These are phyloP conservation scores for Sitta carolinensis DNA, from an alignment of 2,797 vertebrate genomes.

Conservation along the genomic window DNA sequence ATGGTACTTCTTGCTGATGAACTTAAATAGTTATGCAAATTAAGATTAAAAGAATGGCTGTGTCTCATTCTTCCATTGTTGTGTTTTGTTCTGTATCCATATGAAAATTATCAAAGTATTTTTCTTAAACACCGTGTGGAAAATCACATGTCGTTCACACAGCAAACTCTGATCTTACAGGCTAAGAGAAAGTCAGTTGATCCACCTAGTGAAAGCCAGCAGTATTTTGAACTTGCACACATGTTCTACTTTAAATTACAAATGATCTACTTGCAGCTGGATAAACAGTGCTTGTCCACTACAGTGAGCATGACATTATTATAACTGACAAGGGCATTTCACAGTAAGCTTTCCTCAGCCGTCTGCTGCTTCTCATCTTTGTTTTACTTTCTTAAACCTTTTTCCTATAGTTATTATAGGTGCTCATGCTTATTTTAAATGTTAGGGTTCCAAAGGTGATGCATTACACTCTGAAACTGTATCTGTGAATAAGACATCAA, in stretches of 20 bases:
- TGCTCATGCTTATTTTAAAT: not conserved
- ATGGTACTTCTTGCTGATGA: constrained; percentile 30
- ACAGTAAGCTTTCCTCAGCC: not conserved
- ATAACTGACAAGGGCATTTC: not conserved
- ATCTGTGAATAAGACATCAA: not conserved
- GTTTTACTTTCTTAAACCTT: not conserved
- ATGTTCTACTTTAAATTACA: not conserved
- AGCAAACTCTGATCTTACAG: not conserved
- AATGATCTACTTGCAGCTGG: not conserved
- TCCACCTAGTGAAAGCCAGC: not conserved
- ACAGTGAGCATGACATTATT: not conserved
- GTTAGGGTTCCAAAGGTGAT: not conserved
- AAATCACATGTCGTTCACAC: not conserved
- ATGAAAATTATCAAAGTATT: constrained; percentile 2
- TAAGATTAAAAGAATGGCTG: constrained; percentile 21
- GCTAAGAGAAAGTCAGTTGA: not conserved
- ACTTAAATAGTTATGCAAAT: not conserved
- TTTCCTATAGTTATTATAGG: not conserved
- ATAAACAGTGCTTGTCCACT: not conserved
- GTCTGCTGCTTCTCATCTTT: not conserved
- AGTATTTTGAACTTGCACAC: not conserved
- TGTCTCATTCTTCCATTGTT: constrained; percentile 70
- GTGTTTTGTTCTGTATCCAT: constrained; percentile 68
- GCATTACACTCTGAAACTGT: not conserved
- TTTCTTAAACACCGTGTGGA: not conserved